Percentiles rank a stretch among this genome's conserved stretches.
Evolutionary conservation across 2,797 vertebrate species (phyloP).

Genomic region (Chelonia mydas): DNA sequence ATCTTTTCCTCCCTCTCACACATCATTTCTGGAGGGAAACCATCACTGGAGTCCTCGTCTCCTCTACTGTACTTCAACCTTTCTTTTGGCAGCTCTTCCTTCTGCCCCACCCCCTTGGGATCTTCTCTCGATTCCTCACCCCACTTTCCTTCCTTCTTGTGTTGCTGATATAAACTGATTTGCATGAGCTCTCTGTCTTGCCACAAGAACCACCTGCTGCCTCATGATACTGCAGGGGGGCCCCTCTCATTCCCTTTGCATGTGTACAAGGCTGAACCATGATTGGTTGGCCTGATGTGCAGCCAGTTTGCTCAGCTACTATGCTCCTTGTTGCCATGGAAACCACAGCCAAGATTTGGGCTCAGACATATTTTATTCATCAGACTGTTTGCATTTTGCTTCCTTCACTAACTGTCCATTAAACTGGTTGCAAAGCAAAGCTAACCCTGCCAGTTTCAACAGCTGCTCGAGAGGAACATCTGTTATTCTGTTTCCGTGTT

Average conservation of each 20-base stretch:
- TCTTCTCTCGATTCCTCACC: neutral
- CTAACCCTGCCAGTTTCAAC: neutral
- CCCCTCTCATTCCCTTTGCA: neutral
- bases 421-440: neutral
- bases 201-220: neutral
- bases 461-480: neutral
- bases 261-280: fast-evolving
- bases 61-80: neutral
- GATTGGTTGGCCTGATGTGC: neutral
- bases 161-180: neutral
- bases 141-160: neutral
- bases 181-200: neutral
- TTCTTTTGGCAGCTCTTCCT: neutral
- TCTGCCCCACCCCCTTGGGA: neutral
- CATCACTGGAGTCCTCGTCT: neutral
- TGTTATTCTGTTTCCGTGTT: neutral
- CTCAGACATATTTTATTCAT: neutral
- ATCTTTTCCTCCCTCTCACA: fast-evolving
- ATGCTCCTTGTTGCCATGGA: neutral
- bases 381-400: neutral
- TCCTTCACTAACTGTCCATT: neutral
- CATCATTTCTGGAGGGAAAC: fast-evolving
- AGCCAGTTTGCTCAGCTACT: neutral
- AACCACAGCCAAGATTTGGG: neutral
- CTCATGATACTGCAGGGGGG: fast-evolving